These are phyloP conservation scores for Drosophila anomelani DNA, from an alignment of 2,888 invertebrate species.

Conservation along the genomic window DNA sequence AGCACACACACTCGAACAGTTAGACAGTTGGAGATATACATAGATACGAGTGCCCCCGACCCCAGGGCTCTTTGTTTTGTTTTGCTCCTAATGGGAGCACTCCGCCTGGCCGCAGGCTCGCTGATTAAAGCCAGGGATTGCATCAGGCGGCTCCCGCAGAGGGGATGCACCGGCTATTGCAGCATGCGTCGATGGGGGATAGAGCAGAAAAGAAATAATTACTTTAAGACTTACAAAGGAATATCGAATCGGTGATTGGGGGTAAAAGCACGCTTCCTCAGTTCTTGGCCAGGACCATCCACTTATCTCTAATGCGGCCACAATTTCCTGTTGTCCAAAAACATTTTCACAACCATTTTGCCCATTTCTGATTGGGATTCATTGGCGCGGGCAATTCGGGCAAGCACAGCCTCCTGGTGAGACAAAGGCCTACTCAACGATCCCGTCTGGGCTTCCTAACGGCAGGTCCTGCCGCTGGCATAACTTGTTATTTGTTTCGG, in stretches of 20 bases:
- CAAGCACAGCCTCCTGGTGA: slow-evolving; percentile 22
- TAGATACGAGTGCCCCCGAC: slow-evolving; percentile 37
- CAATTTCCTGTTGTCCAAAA: slow-evolving; percentile 74
- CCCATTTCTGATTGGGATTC: slow-evolving; percentile 48
- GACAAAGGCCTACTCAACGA: slow-evolving; percentile 65
- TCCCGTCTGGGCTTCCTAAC: slow-evolving; percentile 10
- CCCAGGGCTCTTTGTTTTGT: slow-evolving; percentile 48
- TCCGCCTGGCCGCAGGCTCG: slow-evolving; percentile 44
- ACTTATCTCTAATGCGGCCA: slow-evolving; percentile 67
- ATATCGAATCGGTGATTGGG: neutral
- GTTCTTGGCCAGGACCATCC: slow-evolving; percentile 10
- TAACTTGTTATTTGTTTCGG: slow-evolving; percentile 76
- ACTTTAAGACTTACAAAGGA: slow-evolving; percentile 26
- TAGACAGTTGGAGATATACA: slow-evolving; percentile 49
- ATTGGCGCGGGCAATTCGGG: slow-evolving; percentile 52
- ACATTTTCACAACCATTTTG: slow-evolving; percentile 59
- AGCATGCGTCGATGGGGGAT: slow-evolving; percentile 7
- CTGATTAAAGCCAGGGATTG: slow-evolving; percentile 64
- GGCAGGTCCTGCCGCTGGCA: slow-evolving; percentile 60
- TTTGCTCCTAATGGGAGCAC: slow-evolving; percentile 48
- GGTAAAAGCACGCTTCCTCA: slow-evolving; percentile 1
- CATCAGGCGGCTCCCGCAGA: slow-evolving; percentile 3
- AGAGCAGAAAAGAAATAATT: slow-evolving; percentile 22
- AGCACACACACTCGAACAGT: slow-evolving; percentile 46
- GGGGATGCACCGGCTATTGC: slow-evolving; percentile 13